phyloP scores from a whole-genome alignment of 2,113 vertebrate species.

The Corapipo altera region DNA sequence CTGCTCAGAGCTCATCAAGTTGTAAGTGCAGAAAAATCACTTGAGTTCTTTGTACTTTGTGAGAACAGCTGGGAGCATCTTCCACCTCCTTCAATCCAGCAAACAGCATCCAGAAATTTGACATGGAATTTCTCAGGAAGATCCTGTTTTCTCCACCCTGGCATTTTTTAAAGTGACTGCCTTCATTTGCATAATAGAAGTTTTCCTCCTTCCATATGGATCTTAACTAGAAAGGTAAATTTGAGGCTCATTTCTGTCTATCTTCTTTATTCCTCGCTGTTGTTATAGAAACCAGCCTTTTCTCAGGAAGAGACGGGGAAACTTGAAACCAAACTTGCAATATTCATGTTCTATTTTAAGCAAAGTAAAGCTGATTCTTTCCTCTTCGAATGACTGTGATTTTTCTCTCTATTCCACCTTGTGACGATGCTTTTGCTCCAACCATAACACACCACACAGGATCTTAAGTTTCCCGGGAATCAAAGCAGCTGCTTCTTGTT shows the following conservation, averaged over 20 bases:
- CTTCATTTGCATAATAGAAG: background rate
- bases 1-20: background rate
- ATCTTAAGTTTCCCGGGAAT: background rate
- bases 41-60: background rate
- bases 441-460: background rate
- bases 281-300: background rate
- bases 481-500: background rate
- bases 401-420: background rate
- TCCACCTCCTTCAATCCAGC: background rate
- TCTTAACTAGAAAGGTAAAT: background rate
- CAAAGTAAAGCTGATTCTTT: background rate
- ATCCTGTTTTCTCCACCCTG: background rate
- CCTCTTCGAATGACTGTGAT: background rate
- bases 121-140: background rate
- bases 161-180: background rate
- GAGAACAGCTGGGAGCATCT: background rate
- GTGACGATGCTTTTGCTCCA: background rate
- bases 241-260: background rate
- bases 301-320: background rate
- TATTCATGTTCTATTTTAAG: background rate
- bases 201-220: background rate
- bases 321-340: background rate
- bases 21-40: background rate
- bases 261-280: background rate
- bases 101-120: background rate